Evolutionary conservation across 2,797 vertebrate genomes (phyloP).

Genomic region (Aulostomus chinensis): DNA sequence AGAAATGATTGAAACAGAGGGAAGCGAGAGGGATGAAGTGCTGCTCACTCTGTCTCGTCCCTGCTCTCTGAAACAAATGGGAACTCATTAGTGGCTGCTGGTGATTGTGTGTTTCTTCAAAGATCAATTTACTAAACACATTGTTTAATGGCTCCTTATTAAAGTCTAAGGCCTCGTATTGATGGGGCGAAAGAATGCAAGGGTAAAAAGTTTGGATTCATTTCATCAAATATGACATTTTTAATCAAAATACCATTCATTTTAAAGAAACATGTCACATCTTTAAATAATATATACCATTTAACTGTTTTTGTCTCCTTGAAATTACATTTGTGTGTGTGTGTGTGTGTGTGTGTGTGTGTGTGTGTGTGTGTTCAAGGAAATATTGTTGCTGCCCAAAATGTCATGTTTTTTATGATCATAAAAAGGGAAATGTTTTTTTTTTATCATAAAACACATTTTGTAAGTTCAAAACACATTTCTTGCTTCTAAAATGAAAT

Average conservation of each 20-base stretch:
- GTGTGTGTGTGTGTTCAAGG: too few relatives aligned
- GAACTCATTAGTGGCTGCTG: slow-evolving; percentile 85
- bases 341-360: too few relatives aligned
- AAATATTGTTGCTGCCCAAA: too few relatives aligned
- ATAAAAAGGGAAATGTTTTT: too few relatives aligned
- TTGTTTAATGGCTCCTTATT: slow-evolving; percentile 82
- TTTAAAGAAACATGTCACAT: too few relatives aligned
- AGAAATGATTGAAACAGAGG: slow-evolving; percentile 37
- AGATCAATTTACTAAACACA: slow-evolving; percentile 84
- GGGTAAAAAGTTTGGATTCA: slow-evolving; percentile 52
- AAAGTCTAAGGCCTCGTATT: slow-evolving; percentile 72
- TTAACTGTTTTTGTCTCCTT: too few relatives aligned
- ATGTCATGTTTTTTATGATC: too few relatives aligned
- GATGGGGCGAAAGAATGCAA: slow-evolving; percentile 55
- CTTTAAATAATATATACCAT: too few relatives aligned
- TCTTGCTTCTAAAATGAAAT: too few relatives aligned
- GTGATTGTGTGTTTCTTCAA: slow-evolving; percentile 85
- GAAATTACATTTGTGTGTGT: too few relatives aligned
- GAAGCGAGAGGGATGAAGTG: slow-evolving; percentile 42
- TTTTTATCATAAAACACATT: too few relatives aligned
- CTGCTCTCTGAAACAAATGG: slow-evolving; percentile 73
- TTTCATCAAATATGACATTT: slow-evolving; percentile 58
- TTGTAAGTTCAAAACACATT: too few relatives aligned
- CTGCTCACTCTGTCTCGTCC: slow-evolving; percentile 49
- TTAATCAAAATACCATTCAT: slow-evolving; percentile 47